These are phyloP conservation scores for Mesitornis unicolor DNA, from an alignment of 2,113 vertebrate species.

Conservation along the genomic window DNA sequence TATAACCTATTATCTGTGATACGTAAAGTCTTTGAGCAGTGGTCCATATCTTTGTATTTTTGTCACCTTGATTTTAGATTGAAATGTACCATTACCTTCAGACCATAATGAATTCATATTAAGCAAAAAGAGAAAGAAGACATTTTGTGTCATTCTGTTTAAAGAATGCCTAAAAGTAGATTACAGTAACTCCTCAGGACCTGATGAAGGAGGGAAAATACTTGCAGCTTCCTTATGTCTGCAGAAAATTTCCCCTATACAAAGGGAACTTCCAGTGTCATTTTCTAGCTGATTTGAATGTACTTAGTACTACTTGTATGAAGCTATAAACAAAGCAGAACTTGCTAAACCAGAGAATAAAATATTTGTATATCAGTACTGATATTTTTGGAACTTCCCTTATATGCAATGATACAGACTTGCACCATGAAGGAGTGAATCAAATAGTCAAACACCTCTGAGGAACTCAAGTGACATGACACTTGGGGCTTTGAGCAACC, in stretches of 20 bases:
- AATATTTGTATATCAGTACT: neutral
- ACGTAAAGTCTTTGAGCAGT: neutral
- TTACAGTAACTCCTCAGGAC: neutral
- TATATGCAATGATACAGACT: slow-evolving; percentile 16
- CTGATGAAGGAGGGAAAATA: neutral
- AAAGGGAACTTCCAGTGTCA: neutral
- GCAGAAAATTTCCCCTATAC: neutral
- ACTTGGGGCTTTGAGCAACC: no score
- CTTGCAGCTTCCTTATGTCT: neutral
- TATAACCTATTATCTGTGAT: neutral
- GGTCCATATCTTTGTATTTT: neutral
- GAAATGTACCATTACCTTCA: neutral
- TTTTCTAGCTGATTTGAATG: neutral
- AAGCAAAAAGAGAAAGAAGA: neutral
- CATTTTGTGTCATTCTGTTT: neutral
- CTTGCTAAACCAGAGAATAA: neutral
- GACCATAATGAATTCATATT: neutral
- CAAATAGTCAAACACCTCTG: slow-evolving; percentile 17
- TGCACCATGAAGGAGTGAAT: slow-evolving; percentile 64
- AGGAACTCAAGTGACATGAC: slow-evolving; percentile 53
- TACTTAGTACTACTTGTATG: neutral
- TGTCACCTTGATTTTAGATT: neutral
- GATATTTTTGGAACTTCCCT: neutral
- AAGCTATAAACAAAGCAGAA: neutral
- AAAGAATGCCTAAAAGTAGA: neutral